A percentile compares a stretch with the other conserved stretches of the same genome.
Evolutionary conservation across 2,797 vertebrate genomes (phyloP).

Genomic region (Argentina silus): DNA sequence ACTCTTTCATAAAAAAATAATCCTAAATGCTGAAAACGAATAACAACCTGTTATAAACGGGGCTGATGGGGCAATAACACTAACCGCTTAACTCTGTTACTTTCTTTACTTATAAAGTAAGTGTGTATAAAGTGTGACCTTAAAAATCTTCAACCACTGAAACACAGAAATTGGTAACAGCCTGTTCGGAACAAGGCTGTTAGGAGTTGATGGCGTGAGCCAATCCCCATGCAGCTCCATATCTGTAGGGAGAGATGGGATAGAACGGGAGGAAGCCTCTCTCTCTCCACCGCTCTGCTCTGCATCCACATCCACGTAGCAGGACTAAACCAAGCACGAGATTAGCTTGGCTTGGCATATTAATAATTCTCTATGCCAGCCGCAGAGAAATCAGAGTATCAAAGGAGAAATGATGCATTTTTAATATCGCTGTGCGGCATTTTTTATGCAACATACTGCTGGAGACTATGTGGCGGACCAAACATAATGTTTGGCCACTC

Average conservation of each 20-base stretch:
- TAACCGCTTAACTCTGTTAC: too few species aligned
- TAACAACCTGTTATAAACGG: not conserved
- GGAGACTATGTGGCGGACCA: not conserved
- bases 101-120: too few species aligned
- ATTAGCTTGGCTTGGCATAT: conserved; percentile 14
- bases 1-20: not conserved
- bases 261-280: not conserved
- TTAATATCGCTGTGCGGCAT: conserved; percentile 56
- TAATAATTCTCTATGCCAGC: conserved; percentile 31
- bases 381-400: conserved; percentile 38
- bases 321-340: not conserved
- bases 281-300: not conserved
- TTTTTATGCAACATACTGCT: conserved; percentile 28
- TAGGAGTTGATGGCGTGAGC: not conserved
- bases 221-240: not conserved
- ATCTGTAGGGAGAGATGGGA: not conserved
- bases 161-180: not conserved
- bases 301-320: not conserved
- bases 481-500: not conserved
- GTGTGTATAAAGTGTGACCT: too few species aligned
- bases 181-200: not conserved
- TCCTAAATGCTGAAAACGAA: not conserved
- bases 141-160: too few species aligned
- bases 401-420: conserved; percentile 54
- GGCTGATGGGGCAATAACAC: not conserved